These are phyloP conservation scores for Microcebus murinus DNA, from an alignment of 2,113 vertebrate genomes.

Conservation along the genomic window DNA sequence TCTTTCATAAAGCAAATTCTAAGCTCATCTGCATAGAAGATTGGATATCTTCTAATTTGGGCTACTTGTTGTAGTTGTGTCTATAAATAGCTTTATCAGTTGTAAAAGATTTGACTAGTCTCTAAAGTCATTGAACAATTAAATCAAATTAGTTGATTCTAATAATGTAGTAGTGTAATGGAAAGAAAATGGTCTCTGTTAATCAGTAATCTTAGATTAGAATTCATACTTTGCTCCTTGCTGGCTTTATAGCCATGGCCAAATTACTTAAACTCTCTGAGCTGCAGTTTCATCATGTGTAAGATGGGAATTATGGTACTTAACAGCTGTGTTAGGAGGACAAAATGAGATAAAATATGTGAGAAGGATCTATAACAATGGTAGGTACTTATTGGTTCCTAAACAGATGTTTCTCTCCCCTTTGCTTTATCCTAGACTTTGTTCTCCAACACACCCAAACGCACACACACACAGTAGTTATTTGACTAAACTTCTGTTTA, in stretches of 20 bases:
- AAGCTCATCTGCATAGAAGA: not conserved
- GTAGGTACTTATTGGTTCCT: not conserved
- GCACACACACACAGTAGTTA: not conserved
- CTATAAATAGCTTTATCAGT: constrained; percentile 15
- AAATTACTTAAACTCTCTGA: constrained; percentile 59
- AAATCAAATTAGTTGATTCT: constrained; percentile 52
- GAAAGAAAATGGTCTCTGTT: constrained; percentile 36
- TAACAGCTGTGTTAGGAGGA: not conserved
- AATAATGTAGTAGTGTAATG: constrained; percentile 20
- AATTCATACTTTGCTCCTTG: constrained; percentile 51
- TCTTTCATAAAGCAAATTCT: not conserved
- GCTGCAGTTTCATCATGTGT: constrained; percentile 40
- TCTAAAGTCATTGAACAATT: constrained; percentile 44
- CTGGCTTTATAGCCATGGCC: constrained; percentile 26
- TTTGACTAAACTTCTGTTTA: constrained; percentile 3
- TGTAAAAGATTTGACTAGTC: not conserved
- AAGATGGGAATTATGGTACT: constrained; percentile 19
- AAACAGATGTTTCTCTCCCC: not conserved
- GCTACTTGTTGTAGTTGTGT: not conserved
- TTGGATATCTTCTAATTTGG: not conserved
- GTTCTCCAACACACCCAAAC: not conserved
- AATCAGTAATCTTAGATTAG: constrained; percentile 53
- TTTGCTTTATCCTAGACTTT: not conserved
- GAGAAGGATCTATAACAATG: not conserved
- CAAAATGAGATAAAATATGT: constrained; percentile 44